Evolutionary conservation across 2,888 invertebrate species (phyloP).

Genomic region (Mythimna vitellina): DNA sequence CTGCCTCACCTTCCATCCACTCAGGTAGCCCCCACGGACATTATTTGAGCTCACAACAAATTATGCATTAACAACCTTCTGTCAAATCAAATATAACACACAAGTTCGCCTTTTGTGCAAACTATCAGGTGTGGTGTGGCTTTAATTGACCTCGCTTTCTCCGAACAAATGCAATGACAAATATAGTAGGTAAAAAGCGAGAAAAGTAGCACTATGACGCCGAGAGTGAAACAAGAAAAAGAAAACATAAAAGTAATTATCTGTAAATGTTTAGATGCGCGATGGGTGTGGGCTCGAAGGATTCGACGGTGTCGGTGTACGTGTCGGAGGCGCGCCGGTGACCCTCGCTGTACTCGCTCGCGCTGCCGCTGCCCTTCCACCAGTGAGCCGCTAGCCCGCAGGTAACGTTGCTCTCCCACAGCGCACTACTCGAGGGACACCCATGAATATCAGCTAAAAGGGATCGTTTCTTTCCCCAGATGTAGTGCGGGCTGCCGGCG

Average conservation of each 20-base stretch:
- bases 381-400: conserved; percentile 65
- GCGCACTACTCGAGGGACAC: neutral
- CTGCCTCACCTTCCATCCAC: conserved; percentile 97
- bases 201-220: no score
- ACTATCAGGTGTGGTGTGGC: no score
- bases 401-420: neutral
- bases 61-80: no score
- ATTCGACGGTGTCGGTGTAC: conserved; percentile 96
- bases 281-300: conserved; percentile 96
- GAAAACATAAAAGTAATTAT: neutral
- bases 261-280: conserved; percentile 90
- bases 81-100: no score
- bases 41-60: no score
- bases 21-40: conserved; percentile 79
- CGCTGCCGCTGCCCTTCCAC: conserved; percentile 75
- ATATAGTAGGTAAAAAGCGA: no score
- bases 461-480: conserved; percentile 5
- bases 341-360: conserved; percentile 88
- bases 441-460: neutral
- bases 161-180: no score
- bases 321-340: conserved; percentile 93
- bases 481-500: neutral
- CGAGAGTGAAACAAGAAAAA: no score
- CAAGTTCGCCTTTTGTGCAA: no score
- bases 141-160: no score